A percentile compares a stretch with the other conserved stretches of the same genome.
phyloP scores from a whole-genome alignment of 1,140 invertebrate genomes.

The Cyclargus thomasi region DNA sequence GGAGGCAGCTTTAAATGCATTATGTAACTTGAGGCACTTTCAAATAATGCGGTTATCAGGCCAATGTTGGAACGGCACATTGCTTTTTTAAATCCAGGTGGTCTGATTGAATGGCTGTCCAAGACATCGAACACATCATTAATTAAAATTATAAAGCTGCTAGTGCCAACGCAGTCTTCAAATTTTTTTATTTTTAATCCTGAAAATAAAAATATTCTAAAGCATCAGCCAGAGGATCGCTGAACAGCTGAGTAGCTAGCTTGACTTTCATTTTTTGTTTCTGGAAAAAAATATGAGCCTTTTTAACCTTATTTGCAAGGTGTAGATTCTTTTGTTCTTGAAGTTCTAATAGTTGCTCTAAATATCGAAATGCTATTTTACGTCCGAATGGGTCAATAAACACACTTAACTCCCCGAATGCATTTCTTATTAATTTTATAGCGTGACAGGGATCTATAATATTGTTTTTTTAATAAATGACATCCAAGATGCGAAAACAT shows the following conservation, averaged over 20 bases:
- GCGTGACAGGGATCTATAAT: constrained; percentile 11
- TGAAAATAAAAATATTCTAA: not conserved
- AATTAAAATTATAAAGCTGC: constrained; percentile 23
- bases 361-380: constrained; percentile 5
- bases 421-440: constrained; percentile 11
- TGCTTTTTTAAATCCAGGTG: constrained; percentile 25
- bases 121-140: constrained; percentile 33
- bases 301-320: not conserved
- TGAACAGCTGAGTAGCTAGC: constrained; percentile 5
- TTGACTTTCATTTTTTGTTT: constrained; percentile 15
- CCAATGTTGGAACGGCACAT: constrained; percentile 26
- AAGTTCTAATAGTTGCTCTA: not conserved
- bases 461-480: constrained; percentile 15
- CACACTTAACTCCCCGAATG: not conserved
- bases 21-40: constrained; percentile 23
- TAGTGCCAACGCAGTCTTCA: constrained; percentile 24
- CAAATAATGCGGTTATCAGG: constrained; percentile 22
- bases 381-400: not conserved
- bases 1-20: constrained; percentile 20
- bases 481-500: constrained; percentile 11
- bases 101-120: constrained; percentile 21
- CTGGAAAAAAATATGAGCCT: not conserved
- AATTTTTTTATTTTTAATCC: constrained; percentile 32
- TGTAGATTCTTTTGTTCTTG: not conserved
- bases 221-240: constrained; percentile 10